phyloP scores from a whole-genome alignment of 2,113 vertebrate species.

The Gasterosteus aculeatus region DNA sequence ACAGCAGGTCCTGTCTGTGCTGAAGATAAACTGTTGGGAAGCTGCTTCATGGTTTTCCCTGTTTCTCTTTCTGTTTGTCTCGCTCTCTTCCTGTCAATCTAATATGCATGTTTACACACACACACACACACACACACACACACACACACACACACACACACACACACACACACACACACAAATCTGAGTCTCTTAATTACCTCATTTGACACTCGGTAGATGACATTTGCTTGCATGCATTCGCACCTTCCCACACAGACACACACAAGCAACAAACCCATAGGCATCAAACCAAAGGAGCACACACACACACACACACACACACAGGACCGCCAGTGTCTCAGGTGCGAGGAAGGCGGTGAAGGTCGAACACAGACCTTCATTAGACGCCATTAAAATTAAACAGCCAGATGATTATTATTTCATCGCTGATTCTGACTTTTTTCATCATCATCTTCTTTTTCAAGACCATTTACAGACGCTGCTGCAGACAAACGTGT shows the following conservation, averaged over 20 bases:
- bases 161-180: not conserved
- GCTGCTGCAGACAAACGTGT: too few relatives aligned
- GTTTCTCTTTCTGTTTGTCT: too few relatives aligned
- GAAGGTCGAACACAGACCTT: constrained; percentile 24
- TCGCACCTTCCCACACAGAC: constrained; percentile 21
- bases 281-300: constrained; percentile 21
- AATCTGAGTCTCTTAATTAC: constrained; percentile 28
- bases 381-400: constrained; percentile 19
- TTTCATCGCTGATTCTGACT: not conserved
- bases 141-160: not conserved
- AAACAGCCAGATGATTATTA: constrained; percentile 15
- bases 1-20: constrained; percentile 35
- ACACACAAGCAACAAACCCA: constrained; percentile 25
- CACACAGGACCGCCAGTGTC: constrained; percentile 4
- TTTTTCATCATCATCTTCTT: not conserved
- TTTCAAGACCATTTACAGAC: not conserved
- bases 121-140: too few relatives aligned
- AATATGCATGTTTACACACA: too few relatives aligned
- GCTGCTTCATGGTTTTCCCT: too few relatives aligned
- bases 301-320: not conserved
- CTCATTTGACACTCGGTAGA: constrained; percentile 33
- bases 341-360: constrained; percentile 1
- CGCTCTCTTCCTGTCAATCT: too few relatives aligned
- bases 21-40: constrained; percentile 21
- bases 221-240: constrained; percentile 20